A percentile compares a stretch with the other conserved stretches of the same genome.
Evolutionary conservation across 2,888 invertebrate genomes (phyloP).

Genomic region (Conistra vaccinii): DNA sequence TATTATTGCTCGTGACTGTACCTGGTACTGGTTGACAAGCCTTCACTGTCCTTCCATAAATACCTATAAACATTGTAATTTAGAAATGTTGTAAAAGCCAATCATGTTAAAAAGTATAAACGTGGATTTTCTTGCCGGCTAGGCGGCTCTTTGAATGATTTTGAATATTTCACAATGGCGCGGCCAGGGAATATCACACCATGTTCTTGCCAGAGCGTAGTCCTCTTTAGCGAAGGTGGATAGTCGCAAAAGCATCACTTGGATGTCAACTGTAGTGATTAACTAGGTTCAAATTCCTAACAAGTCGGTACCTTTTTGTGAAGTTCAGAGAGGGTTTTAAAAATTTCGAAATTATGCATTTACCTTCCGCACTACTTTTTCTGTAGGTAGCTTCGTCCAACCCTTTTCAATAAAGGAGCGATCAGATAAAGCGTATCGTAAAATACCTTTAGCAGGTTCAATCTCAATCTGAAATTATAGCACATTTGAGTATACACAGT

Average conservation of each 20-base stretch:
- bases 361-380: slow-evolving; percentile 87
- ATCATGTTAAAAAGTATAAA: not conserved
- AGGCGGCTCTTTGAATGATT: not conserved
- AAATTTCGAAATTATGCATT: not conserved
- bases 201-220: not conserved
- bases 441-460: slow-evolving; percentile 77
- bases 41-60: not conserved
- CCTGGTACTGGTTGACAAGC: not conserved
- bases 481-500: not conserved
- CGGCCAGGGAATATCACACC: not conserved
- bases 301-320: not conserved
- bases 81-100: not conserved
- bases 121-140: not conserved
- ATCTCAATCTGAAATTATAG: slow-evolving; percentile 73
- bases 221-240: not conserved
- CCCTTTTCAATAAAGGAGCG: slow-evolving; percentile 85
- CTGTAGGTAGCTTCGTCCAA: slow-evolving; percentile 87
- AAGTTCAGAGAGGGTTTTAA: not conserved
- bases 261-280: no score
- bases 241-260: not conserved
- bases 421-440: slow-evolving; percentile 83
- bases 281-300: not conserved
- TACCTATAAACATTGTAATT: not conserved
- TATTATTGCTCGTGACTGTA: no score
- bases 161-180: not conserved